A percentile compares a stretch with the other conserved stretches of the same genome.
Conservation (phyloP, 2,888 invertebrate species). For the Zygogramma bicolorata region DNA sequence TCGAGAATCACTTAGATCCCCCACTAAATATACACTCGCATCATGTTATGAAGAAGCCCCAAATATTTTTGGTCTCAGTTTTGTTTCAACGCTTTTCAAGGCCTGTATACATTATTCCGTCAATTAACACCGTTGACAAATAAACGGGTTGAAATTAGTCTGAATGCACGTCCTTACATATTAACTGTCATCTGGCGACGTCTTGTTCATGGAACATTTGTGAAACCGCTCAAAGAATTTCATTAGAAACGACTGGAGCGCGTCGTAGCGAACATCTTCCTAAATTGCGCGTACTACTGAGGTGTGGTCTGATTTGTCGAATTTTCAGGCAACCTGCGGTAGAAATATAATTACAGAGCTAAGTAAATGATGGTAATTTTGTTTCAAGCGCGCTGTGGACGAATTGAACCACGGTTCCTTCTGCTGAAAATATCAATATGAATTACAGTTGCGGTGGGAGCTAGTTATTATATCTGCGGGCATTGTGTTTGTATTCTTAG, state of each 20-base stretch:
- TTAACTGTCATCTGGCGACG: slow-evolving; percentile 35
- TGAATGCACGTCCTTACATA: slow-evolving; percentile 15
- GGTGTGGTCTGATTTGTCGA: slow-evolving; percentile 57
- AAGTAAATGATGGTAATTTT: not conserved
- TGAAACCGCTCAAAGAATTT: slow-evolving; percentile 41
- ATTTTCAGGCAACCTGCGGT: slow-evolving; percentile 5
- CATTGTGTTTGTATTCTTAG: too few species aligned
- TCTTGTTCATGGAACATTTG: slow-evolving; percentile 36
- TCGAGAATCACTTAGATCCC: not conserved
- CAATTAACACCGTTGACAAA: slow-evolving; percentile 39
- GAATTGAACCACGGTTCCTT: not conserved
- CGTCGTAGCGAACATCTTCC: slow-evolving; percentile 55
- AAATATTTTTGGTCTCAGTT: not conserved
- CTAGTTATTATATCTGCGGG: too few species aligned
- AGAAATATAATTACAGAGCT: slow-evolving; percentile 14
- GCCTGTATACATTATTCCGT: slow-evolving; percentile 19
- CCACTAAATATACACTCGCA: not conserved
- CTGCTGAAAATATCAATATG: not conserved
- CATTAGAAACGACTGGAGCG: slow-evolving; percentile 55
- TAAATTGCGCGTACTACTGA: slow-evolving; percentile 58
- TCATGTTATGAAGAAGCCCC: not conserved
- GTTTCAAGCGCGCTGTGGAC: not conserved
- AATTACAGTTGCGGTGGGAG: too few species aligned
- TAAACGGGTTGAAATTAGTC: slow-evolving; percentile 39
- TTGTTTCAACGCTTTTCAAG: slow-evolving; percentile 4